Conservation (phyloP, 2,797 vertebrate species). For the Loris lydekkerianus region DNA sequence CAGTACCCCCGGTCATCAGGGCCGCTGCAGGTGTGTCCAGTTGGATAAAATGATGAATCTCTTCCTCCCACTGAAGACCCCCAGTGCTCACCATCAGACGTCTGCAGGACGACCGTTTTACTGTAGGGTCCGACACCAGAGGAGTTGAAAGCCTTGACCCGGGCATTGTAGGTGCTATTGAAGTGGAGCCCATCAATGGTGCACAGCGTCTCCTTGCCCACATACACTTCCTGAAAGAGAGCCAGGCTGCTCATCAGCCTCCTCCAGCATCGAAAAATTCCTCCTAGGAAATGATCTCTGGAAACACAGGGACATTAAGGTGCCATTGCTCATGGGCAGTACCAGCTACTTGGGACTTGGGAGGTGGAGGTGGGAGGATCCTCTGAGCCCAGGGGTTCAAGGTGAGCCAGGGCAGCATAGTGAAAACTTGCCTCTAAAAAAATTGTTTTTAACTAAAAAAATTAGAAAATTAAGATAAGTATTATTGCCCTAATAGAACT, state of each 20-base stretch:
- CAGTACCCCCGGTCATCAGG: conserved; percentile 95
- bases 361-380: too few species aligned
- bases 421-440: neutral
- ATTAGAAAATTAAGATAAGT: neutral
- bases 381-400: neutral
- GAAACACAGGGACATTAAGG: too few species aligned
- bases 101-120: conserved; percentile 97
- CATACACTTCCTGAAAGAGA: conserved; percentile 95
- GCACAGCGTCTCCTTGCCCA: conserved; percentile 98
- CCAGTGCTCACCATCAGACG: conserved; percentile 94
- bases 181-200: conserved; percentile 99
- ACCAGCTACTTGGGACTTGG: neutral
- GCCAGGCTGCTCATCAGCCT: neutral
- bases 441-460: neutral
- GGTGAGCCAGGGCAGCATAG: neutral
- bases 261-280: neutral
- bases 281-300: neutral
- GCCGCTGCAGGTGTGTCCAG: conserved; percentile 89
- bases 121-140: conserved; percentile 96
- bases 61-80: neutral
- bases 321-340: neutral
- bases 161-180: conserved; percentile 98
- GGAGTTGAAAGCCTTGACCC: conserved; percentile 97
- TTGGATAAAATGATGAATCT: neutral
- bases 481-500: neutral